These are phyloP conservation scores for Zonitis immaculata DNA, from an alignment of 2,888 invertebrate genomes.

Conservation along the genomic window DNA sequence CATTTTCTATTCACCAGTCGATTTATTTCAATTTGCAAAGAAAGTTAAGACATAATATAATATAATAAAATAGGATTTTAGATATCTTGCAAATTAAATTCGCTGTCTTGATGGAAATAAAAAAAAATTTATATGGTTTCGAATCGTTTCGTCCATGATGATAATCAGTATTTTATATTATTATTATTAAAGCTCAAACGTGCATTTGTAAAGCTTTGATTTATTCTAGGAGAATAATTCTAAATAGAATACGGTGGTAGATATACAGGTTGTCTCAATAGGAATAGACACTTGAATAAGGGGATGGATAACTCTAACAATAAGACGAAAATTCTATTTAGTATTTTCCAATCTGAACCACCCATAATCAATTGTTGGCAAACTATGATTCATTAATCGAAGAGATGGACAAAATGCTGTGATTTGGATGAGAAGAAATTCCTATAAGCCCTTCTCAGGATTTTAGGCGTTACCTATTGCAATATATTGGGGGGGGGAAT, in stretches of 20 bases:
- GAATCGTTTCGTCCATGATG: neutral
- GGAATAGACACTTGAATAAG: too few species aligned
- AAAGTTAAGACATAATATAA: neutral
- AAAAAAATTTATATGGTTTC: slow-evolving; percentile 24
- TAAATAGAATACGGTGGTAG: neutral
- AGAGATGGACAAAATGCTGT: too few species aligned
- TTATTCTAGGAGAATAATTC: neutral
- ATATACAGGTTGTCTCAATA: neutral
- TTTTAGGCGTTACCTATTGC: too few species aligned
- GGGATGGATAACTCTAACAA: too few species aligned
- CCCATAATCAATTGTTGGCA: too few species aligned
- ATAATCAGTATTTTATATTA: too few species aligned
- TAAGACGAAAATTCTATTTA: too few species aligned
- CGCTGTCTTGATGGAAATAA: slow-evolving; percentile 20
- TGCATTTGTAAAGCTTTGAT: neutral
- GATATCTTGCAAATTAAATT: slow-evolving; percentile 28
- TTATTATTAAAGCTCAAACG: neutral
- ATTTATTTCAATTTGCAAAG: slow-evolving; percentile 27
- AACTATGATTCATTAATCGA: too few species aligned
- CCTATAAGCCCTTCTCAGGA: too few species aligned
- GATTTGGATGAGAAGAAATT: too few species aligned
- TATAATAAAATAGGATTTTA: slow-evolving; percentile 26
- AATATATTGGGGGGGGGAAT: too few species aligned
- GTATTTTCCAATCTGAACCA: too few species aligned
- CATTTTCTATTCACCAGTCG: slow-evolving; percentile 7